Conservation (phyloP, 2,888 invertebrate genomes). For the Mongoloraphidia duomilia region DNA sequence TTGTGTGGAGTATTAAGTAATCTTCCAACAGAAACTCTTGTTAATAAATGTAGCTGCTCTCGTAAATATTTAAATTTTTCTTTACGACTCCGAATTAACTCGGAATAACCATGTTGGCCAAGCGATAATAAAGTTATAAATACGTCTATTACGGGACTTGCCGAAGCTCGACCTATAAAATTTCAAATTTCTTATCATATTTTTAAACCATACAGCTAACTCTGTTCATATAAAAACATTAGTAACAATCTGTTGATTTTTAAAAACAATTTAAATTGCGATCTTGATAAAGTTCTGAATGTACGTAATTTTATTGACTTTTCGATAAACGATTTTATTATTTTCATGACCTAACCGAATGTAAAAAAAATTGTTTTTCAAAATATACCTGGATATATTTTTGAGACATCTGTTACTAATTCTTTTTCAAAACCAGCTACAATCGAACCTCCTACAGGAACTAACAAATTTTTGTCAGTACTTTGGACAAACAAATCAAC, state of each 20-base stretch:
- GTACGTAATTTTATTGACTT: too few relatives aligned
- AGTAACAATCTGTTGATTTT: neutral
- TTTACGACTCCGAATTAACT: conserved; percentile 42
- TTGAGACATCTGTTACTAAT: conserved; percentile 46
- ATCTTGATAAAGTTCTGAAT: too few relatives aligned
- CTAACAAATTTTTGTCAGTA: conserved; percentile 71
- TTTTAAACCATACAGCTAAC: too few relatives aligned
- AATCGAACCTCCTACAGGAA: conserved; percentile 71
- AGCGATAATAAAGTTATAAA: conserved; percentile 61
- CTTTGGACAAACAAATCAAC: conserved; percentile 71
- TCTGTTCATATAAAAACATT: too few relatives aligned
- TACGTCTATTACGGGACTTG: conserved; percentile 54
- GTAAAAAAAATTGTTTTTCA: neutral
- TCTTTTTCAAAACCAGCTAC: conserved; percentile 53
- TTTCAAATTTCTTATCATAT: neutral
- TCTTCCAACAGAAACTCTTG: conserved; percentile 39
- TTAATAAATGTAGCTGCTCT: conserved; percentile 37
- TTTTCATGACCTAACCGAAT: too few relatives aligned
- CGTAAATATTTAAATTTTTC: conserved; percentile 45
- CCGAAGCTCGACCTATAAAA: conserved; percentile 49
- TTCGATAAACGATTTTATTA: too few relatives aligned
- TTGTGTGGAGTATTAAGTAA: conserved; percentile 47
- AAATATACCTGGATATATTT: conserved; percentile 50
- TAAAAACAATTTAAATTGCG: neutral
- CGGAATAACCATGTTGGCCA: conserved; percentile 47